phyloP scores from a whole-genome alignment of 2,113 vertebrate species.

The Tonatia bakeri region DNA sequence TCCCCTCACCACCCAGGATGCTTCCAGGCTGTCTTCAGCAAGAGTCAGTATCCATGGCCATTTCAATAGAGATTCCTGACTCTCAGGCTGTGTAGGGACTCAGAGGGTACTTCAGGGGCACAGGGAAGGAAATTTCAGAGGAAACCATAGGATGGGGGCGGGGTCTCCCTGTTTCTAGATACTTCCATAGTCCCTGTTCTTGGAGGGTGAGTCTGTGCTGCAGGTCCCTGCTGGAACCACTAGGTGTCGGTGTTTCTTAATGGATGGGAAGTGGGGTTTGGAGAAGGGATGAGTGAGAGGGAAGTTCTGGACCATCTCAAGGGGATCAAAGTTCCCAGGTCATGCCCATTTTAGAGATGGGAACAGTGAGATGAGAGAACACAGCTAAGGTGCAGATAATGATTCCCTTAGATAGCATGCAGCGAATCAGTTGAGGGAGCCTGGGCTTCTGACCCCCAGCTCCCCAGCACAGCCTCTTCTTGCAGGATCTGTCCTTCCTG shows the following conservation, averaged over 20 bases:
- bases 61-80: neutral
- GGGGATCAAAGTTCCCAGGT: neutral
- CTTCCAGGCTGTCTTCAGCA: neutral
- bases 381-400: neutral
- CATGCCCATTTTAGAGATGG: neutral
- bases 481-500: neutral
- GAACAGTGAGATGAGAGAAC: neutral
- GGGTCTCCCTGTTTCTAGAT: neutral
- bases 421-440: neutral
- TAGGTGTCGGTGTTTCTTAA: slow-evolving; percentile 68
- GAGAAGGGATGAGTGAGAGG: fast-evolving
- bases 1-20: neutral
- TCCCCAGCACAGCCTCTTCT: neutral
- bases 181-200: neutral
- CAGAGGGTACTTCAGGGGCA: too few relatives aligned
- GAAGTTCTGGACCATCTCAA: neutral
- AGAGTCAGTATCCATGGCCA: neutral
- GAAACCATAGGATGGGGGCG: neutral
- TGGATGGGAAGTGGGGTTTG: neutral
- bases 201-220: neutral
- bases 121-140: neutral
- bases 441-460: neutral
- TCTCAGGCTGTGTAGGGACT: neutral
- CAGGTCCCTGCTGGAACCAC: neutral
- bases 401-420: too few relatives aligned